phyloP scores from a whole-genome alignment of 2,113 vertebrate species.

The Erythrolamprus reginae region DNA sequence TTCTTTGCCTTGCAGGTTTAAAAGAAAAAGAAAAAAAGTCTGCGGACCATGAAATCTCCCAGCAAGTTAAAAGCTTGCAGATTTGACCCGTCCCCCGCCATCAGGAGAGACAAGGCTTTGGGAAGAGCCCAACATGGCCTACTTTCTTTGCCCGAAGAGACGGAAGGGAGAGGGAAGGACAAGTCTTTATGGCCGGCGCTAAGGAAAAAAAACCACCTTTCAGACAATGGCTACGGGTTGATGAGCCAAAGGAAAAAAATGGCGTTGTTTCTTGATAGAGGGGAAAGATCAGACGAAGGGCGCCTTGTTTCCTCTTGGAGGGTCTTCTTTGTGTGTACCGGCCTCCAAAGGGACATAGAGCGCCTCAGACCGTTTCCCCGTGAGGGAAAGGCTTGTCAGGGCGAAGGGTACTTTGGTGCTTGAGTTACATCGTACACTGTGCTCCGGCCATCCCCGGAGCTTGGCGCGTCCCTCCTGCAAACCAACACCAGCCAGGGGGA shows the following conservation, averaged over 20 bases:
- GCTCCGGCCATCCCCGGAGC: not conserved
- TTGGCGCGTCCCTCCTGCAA: not conserved
- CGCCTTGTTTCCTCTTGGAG: not conserved
- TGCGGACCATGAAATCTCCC: not conserved
- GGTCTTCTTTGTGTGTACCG: not conserved
- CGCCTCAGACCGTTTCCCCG: not conserved
- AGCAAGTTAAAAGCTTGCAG: not conserved
- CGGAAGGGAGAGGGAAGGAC: not conserved
- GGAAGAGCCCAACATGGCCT: not conserved
- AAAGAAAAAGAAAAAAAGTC: not conserved
- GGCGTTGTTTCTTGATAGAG: not conserved
- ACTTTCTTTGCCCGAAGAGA: not conserved
- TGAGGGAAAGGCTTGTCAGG: too few relatives aligned
- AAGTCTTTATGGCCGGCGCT: not conserved
- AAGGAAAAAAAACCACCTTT: not conserved
- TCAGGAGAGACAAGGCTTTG: not conserved
- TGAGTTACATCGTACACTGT: too few relatives aligned
- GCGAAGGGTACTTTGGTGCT: not conserved
- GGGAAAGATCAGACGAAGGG: not conserved
- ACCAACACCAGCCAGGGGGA: not conserved
- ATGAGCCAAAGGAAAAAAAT: not conserved
- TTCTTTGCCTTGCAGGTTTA: fast-evolving
- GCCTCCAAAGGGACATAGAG: too few relatives aligned
- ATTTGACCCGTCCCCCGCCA: not conserved
- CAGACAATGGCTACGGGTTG: not conserved